phyloP scores from a whole-genome alignment of 2,113 vertebrate genomes.

The Thermophis baileyi region DNA sequence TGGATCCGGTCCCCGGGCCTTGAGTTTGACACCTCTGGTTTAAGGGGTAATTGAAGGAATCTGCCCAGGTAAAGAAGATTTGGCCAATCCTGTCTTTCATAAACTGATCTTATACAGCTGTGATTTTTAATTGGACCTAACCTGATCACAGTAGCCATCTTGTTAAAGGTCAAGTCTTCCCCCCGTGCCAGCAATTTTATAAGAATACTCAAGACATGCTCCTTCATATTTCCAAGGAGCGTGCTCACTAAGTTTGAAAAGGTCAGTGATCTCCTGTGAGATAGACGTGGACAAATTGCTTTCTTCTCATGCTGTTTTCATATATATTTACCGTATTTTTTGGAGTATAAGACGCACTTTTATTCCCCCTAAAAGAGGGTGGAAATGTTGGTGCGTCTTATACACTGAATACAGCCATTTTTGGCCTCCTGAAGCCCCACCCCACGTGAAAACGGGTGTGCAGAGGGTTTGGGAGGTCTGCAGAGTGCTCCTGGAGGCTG shows the following conservation, averaged over 20 bases:
- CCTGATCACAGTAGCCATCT: not conserved
- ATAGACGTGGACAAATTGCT: not conserved
- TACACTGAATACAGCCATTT: too few species aligned
- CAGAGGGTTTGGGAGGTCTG: too few species aligned
- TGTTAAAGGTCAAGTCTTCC: not conserved
- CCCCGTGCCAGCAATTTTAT: not conserved
- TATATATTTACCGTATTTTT: too few species aligned
- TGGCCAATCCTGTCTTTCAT: not conserved
- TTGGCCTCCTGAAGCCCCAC: too few species aligned
- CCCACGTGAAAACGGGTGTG: too few species aligned
- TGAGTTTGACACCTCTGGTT: too few species aligned
- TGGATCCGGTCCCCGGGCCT: too few species aligned
- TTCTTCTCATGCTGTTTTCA: not conserved
- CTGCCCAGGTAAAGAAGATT: not conserved
- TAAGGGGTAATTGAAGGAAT: not conserved
- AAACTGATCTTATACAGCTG: not conserved
- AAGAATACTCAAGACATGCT: not conserved
- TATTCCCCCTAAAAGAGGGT: too few species aligned
- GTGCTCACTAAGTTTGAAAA: not conserved
- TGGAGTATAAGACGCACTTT: too few species aligned
- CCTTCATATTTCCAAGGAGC: not conserved
- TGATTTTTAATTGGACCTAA: not conserved
- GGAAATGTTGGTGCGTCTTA: too few species aligned
- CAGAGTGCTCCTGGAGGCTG: too few species aligned
- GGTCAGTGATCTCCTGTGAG: not conserved